phyloP scores from a whole-genome alignment of 2,888 invertebrate genomes.

The Acanthosepion esculentum region DNA sequence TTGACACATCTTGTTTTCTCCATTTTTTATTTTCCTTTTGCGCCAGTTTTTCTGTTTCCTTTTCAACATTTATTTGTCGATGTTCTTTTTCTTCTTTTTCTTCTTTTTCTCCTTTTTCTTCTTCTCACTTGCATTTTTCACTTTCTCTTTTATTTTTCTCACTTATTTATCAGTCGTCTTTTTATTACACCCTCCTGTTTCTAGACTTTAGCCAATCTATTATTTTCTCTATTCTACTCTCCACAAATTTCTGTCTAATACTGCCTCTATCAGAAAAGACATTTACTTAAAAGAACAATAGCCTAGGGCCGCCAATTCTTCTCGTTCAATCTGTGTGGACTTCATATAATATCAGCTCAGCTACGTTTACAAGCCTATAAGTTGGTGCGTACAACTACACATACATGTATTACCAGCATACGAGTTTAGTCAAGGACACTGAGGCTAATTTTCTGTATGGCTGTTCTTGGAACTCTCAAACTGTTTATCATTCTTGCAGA shows the following conservation, averaged over 20 bases:
- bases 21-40: background rate
- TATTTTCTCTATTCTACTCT: background rate
- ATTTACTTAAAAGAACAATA: background rate
- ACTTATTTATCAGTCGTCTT: background rate
- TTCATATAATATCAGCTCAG: background rate
- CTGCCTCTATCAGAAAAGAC: background rate
- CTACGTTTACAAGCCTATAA: background rate
- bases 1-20: background rate
- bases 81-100: background rate
- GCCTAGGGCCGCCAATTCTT: background rate
- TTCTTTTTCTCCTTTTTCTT: no score
- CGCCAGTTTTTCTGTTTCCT: no score
- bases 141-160: background rate
- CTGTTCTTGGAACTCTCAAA: conserved; percentile 13
- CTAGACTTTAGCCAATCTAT: background rate
- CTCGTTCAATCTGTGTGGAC: background rate
- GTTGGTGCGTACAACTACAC: background rate
- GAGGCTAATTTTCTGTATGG: background rate
- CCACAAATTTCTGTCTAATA: background rate
- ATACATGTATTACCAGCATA: background rate
- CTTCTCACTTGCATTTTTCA: background rate
- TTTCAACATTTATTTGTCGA: no score
- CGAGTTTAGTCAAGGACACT: background rate
- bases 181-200: background rate
- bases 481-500: background rate